Conservation (phyloP, 2,113 vertebrate species). For the Otocyon megalotis region DNA sequence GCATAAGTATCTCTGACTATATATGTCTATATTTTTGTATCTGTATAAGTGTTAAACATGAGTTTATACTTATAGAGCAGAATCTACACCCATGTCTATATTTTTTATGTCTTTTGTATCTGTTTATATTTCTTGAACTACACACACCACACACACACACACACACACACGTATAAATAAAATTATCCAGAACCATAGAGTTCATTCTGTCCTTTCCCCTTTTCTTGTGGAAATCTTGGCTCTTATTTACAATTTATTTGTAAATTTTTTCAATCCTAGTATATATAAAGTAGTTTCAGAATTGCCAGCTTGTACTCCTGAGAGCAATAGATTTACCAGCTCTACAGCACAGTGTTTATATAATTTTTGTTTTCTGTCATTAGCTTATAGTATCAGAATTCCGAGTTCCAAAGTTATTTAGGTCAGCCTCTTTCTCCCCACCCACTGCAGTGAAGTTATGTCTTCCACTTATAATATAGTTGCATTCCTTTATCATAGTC, state of each 20-base stretch:
- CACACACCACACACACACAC: background rate
- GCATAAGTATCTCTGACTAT: background rate
- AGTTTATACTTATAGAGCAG: background rate
- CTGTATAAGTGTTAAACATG: background rate
- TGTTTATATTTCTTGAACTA: background rate
- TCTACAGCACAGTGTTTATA: background rate
- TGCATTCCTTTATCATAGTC: background rate
- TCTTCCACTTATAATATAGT: background rate
- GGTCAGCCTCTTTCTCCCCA: background rate
- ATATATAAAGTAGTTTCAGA: background rate
- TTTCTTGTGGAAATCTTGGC: background rate
- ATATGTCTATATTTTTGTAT: background rate
- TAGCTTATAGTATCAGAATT: background rate
- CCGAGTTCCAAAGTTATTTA: background rate
- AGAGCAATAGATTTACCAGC: background rate
- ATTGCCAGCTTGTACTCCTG: too few relatives aligned
- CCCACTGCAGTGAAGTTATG: background rate
- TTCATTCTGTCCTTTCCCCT: background rate
- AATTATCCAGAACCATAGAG: background rate
- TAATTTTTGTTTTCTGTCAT: background rate
- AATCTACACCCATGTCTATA: too few relatives aligned
- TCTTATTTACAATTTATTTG: background rate
- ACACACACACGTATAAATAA: background rate
- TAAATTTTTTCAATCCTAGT: background rate
- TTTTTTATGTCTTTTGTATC: background rate